phyloP scores from a whole-genome alignment of 2,113 vertebrate genomes.

The Aphyosemion australe region DNA sequence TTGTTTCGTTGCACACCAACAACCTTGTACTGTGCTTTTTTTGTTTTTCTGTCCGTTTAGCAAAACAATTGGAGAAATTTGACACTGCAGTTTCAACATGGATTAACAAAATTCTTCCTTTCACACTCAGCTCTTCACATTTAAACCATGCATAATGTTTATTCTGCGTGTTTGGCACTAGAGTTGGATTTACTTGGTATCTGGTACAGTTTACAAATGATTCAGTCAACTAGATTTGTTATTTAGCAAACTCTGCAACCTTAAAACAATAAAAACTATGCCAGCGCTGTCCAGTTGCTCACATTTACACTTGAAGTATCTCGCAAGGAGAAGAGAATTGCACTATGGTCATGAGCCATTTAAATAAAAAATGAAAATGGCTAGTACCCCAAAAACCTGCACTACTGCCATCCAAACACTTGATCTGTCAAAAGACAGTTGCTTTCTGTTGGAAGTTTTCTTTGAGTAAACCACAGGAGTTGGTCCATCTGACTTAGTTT shows the following conservation, averaged over 20 bases:
- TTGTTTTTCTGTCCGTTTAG: neutral
- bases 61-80: conserved; percentile 20
- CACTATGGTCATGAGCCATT: conserved; percentile 33
- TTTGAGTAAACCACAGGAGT: conserved; percentile 46
- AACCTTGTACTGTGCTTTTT: conserved; percentile 42
- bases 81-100: conserved; percentile 46
- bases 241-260: conserved; percentile 33
- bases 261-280: conserved; percentile 27
- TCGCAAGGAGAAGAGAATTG: conserved; percentile 46
- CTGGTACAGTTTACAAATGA: conserved; percentile 34
- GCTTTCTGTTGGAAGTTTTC: conserved; percentile 11
- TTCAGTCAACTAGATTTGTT: conserved; percentile 4
- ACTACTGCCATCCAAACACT: conserved; percentile 8
- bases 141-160: conserved; percentile 27
- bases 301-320: conserved; percentile 37
- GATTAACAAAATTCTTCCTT: neutral
- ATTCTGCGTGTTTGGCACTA: conserved; percentile 75
- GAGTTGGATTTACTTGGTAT: conserved; percentile 29
- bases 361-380: conserved; percentile 17
- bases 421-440: conserved; percentile 17
- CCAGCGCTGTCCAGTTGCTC: conserved; percentile 36
- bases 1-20: conserved; percentile 37
- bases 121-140: conserved; percentile 4
- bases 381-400: conserved; percentile 39
- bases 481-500: conserved; percentile 58